These are phyloP conservation scores for Thymelicus sylvestris DNA, from an alignment of 2,888 invertebrate species.

Conservation along the genomic window DNA sequence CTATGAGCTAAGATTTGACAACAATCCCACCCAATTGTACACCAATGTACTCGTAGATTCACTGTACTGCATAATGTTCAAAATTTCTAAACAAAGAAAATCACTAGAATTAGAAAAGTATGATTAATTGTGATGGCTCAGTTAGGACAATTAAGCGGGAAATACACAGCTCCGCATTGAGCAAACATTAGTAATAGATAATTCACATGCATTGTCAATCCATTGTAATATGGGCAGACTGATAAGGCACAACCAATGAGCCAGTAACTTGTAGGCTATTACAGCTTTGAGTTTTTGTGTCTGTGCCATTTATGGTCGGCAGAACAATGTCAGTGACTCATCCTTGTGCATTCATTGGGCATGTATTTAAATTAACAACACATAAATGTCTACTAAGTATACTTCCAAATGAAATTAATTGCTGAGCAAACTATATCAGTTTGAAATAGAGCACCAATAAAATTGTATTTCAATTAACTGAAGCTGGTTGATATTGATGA, in stretches of 20 bases:
- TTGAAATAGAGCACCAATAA: too few relatives aligned
- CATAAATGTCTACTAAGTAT: not conserved
- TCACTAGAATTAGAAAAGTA: not conserved
- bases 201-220: constrained; percentile 11
- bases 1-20: not conserved
- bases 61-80: not conserved
- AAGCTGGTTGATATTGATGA: not conserved
- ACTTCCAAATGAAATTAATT: not conserved
- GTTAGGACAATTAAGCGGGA: not conserved
- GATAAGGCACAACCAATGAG: constrained; percentile 41
- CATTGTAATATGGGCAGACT: constrained; percentile 23
- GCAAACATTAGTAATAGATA: constrained; percentile 3
- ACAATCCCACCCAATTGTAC: too few relatives aligned
- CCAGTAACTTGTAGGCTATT: constrained; percentile 12
- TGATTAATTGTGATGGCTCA: not conserved
- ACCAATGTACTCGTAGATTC: too few relatives aligned
- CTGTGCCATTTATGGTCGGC: constrained; percentile 36
- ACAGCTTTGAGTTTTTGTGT: constrained; percentile 22
- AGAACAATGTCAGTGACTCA: constrained; percentile 26
- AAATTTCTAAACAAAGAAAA: not conserved
- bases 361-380: constrained; percentile 11
- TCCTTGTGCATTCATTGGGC: constrained; percentile 7
- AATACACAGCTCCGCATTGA: not conserved
- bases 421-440: not conserved
- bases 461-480: constrained; percentile 6